phyloP scores from a whole-genome alignment of 2,797 vertebrate genomes.

The Gymnothorax javanicus region DNA sequence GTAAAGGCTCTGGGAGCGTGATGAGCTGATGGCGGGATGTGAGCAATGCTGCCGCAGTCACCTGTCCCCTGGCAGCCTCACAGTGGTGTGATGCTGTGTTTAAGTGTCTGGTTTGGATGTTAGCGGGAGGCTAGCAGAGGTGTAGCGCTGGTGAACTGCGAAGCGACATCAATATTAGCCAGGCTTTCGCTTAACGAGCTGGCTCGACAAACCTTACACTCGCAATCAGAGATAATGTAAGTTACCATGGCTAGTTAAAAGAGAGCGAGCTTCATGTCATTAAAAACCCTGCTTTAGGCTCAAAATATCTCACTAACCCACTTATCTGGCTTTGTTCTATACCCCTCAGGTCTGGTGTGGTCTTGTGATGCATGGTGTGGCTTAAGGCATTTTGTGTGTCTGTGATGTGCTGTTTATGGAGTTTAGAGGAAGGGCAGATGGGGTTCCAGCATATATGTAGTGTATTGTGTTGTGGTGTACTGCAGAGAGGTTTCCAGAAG shows the following conservation, averaged over 20 bases:
- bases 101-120: not conserved
- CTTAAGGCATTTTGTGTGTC: not conserved
- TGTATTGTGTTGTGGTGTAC: not conserved
- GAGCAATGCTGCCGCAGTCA: not conserved
- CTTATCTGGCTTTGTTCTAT: too few relatives aligned
- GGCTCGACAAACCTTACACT: too few relatives aligned
- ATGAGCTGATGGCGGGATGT: not conserved
- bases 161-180: too few relatives aligned
- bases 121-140: not conserved
- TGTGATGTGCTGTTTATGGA: not conserved
- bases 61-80: too few relatives aligned
- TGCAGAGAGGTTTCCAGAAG: not conserved
- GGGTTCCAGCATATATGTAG: not conserved
- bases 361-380: too few relatives aligned
- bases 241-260: too few relatives aligned
- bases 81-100: not conserved
- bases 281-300: too few relatives aligned
- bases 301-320: too few relatives aligned
- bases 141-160: not conserved
- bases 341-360: not conserved
- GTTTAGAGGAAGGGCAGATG: not conserved
- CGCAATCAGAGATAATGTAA: too few relatives aligned
- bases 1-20: not conserved
- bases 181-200: too few relatives aligned
- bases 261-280: too few relatives aligned